Evolutionary conservation across 2,888 invertebrate genomes (phyloP).

Genomic region (Hesperia comma): DNA sequence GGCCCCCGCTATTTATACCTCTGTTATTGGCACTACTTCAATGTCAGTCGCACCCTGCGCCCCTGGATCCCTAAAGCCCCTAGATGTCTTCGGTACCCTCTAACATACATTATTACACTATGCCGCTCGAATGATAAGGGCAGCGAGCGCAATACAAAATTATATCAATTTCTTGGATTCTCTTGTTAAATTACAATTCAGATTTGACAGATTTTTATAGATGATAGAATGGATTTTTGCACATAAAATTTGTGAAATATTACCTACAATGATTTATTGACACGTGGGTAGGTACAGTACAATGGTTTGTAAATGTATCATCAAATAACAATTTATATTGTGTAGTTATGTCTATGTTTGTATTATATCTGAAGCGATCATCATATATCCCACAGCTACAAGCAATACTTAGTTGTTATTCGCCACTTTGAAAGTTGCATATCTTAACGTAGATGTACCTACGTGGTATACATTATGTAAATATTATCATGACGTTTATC

Average conservation of each 20-base stretch:
- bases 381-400: slow-evolving; percentile 25
- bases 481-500: slow-evolving; percentile 62
- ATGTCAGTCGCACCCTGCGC: slow-evolving; percentile 84
- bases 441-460: slow-evolving; percentile 24
- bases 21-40: slow-evolving; percentile 85
- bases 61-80: slow-evolving; percentile 69
- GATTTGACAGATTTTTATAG: slow-evolving; percentile 64
- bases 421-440: slow-evolving; percentile 21
- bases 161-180: slow-evolving; percentile 79
- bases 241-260: no score
- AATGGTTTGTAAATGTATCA: no score
- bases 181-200: slow-evolving; percentile 75
- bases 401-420: slow-evolving; percentile 27
- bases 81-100: slow-evolving; percentile 63
- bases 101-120: slow-evolving; percentile 73
- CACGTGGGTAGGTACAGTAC: no score
- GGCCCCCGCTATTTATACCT: slow-evolving; percentile 83
- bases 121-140: slow-evolving; percentile 76
- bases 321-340: not conserved
- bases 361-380: slow-evolving; percentile 24
- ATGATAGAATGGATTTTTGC: slow-evolving; percentile 42
- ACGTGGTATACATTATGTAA: slow-evolving; percentile 58
- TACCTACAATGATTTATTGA: no score
- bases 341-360: slow-evolving; percentile 31
- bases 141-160: slow-evolving; percentile 69